Conservation (phyloP, 2,113 vertebrate species). For the Phaethon lepturus region DNA sequence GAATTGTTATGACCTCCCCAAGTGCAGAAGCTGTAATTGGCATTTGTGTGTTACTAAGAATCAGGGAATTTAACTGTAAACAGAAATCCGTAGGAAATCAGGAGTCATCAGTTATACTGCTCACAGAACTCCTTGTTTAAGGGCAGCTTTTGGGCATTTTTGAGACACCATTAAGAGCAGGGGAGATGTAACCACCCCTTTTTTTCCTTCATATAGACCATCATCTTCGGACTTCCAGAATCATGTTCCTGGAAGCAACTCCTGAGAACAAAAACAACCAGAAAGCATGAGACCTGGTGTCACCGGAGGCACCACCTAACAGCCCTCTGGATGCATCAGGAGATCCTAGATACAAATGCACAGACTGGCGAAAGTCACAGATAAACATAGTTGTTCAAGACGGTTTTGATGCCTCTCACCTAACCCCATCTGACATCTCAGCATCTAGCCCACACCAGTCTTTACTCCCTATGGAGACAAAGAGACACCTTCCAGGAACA, state of each 20-base stretch:
- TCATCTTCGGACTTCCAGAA: neutral
- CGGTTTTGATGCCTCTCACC: neutral
- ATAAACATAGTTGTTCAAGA: neutral
- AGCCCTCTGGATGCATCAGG: neutral
- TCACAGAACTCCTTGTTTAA: neutral
- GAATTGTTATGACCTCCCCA: slow-evolving; percentile 8
- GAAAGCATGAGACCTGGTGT: neutral
- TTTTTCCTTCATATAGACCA: neutral
- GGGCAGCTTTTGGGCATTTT: neutral
- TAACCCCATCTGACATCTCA: neutral
- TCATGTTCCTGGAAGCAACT: neutral
- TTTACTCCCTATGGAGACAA: neutral
- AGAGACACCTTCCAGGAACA: neutral
- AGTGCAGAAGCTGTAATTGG: slow-evolving; percentile 13
- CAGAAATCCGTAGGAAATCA: slow-evolving; percentile 29
- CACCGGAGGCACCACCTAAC: neutral
- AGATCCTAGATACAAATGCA: neutral
- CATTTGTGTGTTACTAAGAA: slow-evolving; percentile 14
- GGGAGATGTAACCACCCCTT: neutral
- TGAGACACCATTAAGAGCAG: neutral
- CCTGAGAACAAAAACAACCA: neutral
- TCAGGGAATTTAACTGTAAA: slow-evolving; percentile 10
- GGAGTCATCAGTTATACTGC: neutral
- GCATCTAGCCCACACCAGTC: neutral
- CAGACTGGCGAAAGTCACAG: neutral